These are phyloP conservation scores for Lycopodina hypogea DNA, from an alignment of 37 sponge, comb jelly and placozoan species.

Conservation along the genomic window DNA sequence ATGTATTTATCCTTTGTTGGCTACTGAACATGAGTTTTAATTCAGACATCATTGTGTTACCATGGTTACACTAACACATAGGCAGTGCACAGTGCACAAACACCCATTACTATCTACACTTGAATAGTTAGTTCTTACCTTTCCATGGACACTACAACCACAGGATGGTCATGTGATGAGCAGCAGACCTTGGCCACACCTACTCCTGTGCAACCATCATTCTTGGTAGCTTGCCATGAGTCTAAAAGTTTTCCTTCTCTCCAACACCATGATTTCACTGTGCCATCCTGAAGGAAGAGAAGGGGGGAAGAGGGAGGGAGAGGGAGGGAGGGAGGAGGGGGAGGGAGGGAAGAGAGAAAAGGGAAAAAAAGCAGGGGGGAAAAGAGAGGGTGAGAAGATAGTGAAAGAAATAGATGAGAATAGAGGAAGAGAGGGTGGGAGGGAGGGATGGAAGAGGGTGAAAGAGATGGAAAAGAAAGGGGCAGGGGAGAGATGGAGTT, in stretches of 20 bases:
- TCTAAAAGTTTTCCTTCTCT: slow-evolving; percentile 29
- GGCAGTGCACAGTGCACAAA: not conserved
- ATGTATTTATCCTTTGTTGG: no score
- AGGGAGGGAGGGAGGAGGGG: not conserved
- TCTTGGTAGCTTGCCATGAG: slow-evolving; percentile 5
- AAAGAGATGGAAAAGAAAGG: no score
- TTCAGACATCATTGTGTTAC: not conserved
- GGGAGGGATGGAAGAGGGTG: no score
- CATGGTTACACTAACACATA: not conserved
- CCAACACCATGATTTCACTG: slow-evolving; percentile 33
- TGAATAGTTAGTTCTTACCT: not conserved
- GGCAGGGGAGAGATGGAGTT: no score
- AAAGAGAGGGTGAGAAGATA: not conserved
- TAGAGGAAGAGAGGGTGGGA: no score
- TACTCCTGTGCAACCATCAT: not conserved
- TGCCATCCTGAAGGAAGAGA: slow-evolving; percentile 25
- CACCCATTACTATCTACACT: not conserved
- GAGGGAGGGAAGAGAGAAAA: no score
- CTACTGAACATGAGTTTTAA: not conserved
- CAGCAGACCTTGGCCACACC: slow-evolving; percentile 20
- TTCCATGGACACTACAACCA: slow-evolving; percentile 27
- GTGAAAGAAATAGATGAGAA: no score
- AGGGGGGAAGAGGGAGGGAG: not conserved
- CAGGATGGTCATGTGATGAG: not conserved
- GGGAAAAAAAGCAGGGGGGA: not conserved